These are phyloP conservation scores for Chelonus insularis DNA, from an alignment of 1,140 invertebrate species.

Conservation along the genomic window DNA sequence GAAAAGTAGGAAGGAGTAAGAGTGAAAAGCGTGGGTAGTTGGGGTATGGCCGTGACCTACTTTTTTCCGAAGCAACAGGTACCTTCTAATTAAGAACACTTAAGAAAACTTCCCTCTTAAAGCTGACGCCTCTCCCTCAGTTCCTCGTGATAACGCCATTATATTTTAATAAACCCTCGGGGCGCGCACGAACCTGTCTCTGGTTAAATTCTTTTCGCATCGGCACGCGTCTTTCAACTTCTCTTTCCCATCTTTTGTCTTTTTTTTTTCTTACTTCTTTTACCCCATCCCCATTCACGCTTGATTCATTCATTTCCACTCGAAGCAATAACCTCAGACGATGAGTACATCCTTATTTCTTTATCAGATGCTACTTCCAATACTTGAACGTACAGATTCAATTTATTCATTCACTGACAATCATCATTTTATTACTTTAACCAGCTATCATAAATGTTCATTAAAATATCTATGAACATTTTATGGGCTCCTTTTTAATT, in stretches of 20 bases:
- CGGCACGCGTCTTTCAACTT: slow-evolving; percentile 18
- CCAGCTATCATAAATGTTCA: no score
- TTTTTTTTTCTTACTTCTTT: slow-evolving; percentile 9
- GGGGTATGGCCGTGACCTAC: slow-evolving; percentile 58
- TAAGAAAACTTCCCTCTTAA: slow-evolving; percentile 63
- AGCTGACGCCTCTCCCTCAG: slow-evolving; percentile 54
- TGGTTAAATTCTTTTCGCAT: slow-evolving; percentile 34
- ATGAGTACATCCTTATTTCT: no score
- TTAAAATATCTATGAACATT: no score
- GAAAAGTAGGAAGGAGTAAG: slow-evolving; percentile 17
- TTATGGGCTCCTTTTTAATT: no score
- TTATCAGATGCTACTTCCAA: no score
- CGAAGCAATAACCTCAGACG: not conserved
- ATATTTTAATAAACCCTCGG: slow-evolving; percentile 54
- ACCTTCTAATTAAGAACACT: slow-evolving; percentile 63
- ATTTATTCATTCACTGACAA: no score
- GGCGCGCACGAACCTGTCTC: slow-evolving; percentile 22
- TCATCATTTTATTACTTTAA: no score
- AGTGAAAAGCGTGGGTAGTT: slow-evolving; percentile 28
- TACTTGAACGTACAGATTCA: no score
- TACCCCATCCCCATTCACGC: not conserved
- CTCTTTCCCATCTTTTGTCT: not conserved
- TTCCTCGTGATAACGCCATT: slow-evolving; percentile 50
- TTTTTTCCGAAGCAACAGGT: slow-evolving; percentile 63
- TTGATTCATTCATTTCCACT: not conserved